Evolutionary conservation across 2,113 vertebrate genomes (phyloP).

Genomic region (Astur gentilis): DNA sequence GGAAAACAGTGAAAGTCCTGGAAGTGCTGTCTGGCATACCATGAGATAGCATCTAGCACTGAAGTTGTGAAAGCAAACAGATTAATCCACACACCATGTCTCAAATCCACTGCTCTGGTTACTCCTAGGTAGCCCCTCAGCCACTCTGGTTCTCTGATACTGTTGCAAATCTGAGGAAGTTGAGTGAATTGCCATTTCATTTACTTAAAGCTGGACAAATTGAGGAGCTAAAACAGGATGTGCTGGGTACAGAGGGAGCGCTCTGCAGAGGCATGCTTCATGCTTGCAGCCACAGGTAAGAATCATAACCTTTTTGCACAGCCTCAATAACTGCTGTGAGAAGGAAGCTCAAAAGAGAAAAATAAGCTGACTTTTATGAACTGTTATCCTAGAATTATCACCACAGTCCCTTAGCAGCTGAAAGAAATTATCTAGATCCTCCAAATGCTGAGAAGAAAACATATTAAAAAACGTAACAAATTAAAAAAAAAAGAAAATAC

Average conservation of each 20-base stretch:
- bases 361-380: neutral
- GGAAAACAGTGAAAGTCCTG: neutral
- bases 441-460: neutral
- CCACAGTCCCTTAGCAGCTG: neutral
- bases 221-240: constrained; percentile 74
- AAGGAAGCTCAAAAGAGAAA: neutral
- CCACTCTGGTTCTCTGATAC: constrained; percentile 79
- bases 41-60: neutral
- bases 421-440: neutral
- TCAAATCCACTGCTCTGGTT: neutral
- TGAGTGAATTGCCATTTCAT: constrained; percentile 79
- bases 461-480: neutral
- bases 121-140: constrained; percentile 75
- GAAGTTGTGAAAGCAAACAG: neutral
- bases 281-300: neutral
- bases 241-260: constrained; percentile 33
- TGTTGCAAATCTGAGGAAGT: constrained; percentile 76
- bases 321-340: neutral
- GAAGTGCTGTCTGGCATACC: neutral
- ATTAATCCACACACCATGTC: neutral
- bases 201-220: constrained; percentile 67
- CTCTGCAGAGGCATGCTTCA: neutral
- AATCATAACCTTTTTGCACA: neutral
- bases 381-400: neutral
- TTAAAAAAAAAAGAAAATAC: neutral